A percentile compares a stretch with the other conserved stretches of the same genome.
These are phyloP conservation scores for Telmatochromis brichardi DNA, from an alignment of 2,113 vertebrate species.

Conservation along the genomic window DNA sequence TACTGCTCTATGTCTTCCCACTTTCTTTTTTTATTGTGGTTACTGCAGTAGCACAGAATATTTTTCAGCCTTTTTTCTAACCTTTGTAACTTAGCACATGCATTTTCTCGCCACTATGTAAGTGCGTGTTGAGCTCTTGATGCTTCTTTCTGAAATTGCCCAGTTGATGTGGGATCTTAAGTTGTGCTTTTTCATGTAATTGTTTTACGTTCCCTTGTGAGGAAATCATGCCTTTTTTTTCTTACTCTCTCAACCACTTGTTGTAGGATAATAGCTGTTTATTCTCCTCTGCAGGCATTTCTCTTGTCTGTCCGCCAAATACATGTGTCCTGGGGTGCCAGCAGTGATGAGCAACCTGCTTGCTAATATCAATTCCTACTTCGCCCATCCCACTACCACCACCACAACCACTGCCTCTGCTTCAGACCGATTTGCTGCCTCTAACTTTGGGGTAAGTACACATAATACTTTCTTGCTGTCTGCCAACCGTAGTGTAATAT, in stretches of 20 bases:
- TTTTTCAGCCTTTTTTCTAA: not conserved
- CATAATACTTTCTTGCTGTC: not conserved
- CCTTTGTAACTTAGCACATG: not conserved
- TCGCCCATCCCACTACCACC: slow-evolving; percentile 91
- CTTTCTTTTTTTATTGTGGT: not conserved
- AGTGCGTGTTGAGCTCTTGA: not conserved
- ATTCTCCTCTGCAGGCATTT: slow-evolving; percentile 82
- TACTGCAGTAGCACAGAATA: not conserved
- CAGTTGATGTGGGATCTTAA: not conserved
- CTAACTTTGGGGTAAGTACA: slow-evolving; percentile 90
- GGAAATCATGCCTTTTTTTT: not conserved
- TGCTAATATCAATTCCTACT: slow-evolving; percentile 97
- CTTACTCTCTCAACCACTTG: not conserved
- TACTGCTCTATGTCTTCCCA: not conserved
- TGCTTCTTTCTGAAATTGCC: not conserved
- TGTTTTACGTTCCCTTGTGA: not conserved
- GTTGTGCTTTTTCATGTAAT: not conserved
- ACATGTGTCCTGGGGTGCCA: slow-evolving; percentile 96
- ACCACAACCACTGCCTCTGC: slow-evolving; percentile 94
- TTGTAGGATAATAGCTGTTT: not conserved
- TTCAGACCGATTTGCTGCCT: slow-evolving; percentile 93
- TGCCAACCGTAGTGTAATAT: not conserved
- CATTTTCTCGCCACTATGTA: not conserved
- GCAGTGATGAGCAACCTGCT: slow-evolving; percentile 96
- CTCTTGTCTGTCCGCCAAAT: slow-evolving; percentile 95